Evolutionary conservation across 1,140 invertebrate genomes (phyloP), one percentile per base, ranked within the genome.

Genomic region (Bombus balteatus): DNA sequence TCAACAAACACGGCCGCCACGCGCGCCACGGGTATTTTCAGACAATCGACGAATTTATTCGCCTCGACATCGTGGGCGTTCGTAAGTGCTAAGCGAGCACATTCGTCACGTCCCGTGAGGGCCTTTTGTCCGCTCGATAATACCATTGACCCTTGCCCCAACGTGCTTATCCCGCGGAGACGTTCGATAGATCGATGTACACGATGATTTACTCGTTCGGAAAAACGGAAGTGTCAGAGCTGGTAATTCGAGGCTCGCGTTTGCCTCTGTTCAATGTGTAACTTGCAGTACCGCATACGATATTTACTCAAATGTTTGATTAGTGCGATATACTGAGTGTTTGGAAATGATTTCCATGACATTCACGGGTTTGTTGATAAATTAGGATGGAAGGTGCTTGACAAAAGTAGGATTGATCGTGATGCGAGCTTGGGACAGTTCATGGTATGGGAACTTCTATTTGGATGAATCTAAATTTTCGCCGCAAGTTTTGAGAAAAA

Each of bases 31-130:
- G 41, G 41, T 68, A 66, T 80, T 80, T 62, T 65, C 41, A 71
- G 66, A 81, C 78, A 70, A 81, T 57, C 78, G 18, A 34, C 78
- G 66, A 71, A 81, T 81, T 81, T 71, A 81, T 71, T 71, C 78
- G 34, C 28, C 65, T 9, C 78, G 65, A 32, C 72, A 22, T 28
- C 65, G 78, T 71, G 62, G 62, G 77, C 59, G 78, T 71, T 47
- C 41, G 32, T 10, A 47, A 47, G 18, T 34, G 78, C 28, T 53
- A 15, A 62, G 43, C 28, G 59, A 34, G 25, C 77, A 68, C 43
- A 34, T 79, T 68, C 41, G 37, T 34, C 62, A 41, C 43, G 77
- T 79, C 76, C 18, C 39, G n/a, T 12, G 59, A 59, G 62, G 9
- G 15, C 1, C 65, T 15, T 32, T 34, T n/a, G 25, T 25, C 25